A percentile compares a stretch with the other conserved stretches of the same genome.
phyloP scores from a whole-genome alignment of 1,140 invertebrate species.

The Saccostrea glomerata region DNA sequence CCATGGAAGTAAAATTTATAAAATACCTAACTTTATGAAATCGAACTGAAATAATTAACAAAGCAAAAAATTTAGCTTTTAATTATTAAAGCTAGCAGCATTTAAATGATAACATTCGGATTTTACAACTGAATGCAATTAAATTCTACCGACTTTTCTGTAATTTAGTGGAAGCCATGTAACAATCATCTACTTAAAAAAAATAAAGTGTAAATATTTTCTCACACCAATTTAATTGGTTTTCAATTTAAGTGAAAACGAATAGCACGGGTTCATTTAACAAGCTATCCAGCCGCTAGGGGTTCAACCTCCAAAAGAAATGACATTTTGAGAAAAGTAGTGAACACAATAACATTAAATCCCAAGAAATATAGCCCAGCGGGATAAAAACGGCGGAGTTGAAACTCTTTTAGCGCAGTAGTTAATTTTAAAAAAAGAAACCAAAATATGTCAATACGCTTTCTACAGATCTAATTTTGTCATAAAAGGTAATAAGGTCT shows the following conservation, averaged over 20 bases:
- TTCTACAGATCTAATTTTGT: slow-evolving; percentile 35
- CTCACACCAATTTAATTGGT: neutral
- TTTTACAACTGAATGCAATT: neutral
- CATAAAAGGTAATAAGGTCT: neutral
- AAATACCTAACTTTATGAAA: neutral
- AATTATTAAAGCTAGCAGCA: neutral
- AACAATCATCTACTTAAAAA: neutral
- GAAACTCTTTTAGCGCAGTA: neutral
- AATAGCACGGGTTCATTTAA: neutral
- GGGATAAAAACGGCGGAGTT: neutral
- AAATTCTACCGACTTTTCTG: neutral
- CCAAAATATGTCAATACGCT: neutral
- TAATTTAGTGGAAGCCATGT: neutral
- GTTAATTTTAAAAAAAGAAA: slow-evolving; percentile 14
- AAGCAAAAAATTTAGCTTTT: neutral
- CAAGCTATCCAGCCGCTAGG: neutral
- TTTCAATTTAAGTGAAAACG: slow-evolving; percentile 1
- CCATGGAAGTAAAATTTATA: neutral
- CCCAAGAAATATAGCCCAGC: slow-evolving; percentile 19
- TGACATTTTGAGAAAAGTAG: slow-evolving; percentile 25
- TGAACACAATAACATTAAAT: slow-evolving; percentile 21
- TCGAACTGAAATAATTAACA: too few species aligned
- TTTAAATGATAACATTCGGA: neutral
- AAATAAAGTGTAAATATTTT: slow-evolving; percentile 6
- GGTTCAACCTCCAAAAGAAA: neutral